phyloP scores from a whole-genome alignment of 2,797 vertebrate species.

The Mastacembelus armatus region DNA sequence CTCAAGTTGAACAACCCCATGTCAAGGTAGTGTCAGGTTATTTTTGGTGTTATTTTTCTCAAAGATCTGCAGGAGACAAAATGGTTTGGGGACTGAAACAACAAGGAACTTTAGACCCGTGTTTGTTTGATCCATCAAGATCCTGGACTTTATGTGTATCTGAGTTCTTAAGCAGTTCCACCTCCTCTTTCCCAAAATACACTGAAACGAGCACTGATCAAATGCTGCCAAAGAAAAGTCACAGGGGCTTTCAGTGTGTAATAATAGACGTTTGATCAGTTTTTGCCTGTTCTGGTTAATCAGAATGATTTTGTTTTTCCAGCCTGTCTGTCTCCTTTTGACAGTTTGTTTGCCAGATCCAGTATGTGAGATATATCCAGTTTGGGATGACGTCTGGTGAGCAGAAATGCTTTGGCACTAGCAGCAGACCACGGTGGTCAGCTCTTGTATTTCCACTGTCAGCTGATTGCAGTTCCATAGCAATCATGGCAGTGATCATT shows the following conservation, averaged over 20 bases:
- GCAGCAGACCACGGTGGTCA: not conserved
- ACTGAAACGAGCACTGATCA: conserved; percentile 31
- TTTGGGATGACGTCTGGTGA: too few relatives aligned
- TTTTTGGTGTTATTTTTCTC: conserved; percentile 16
- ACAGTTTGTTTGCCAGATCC: conserved; percentile 11
- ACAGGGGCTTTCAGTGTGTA: not conserved
- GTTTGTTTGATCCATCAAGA: not conserved
- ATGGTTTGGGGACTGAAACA: conserved; percentile 11
- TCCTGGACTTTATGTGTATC: conserved; percentile 8
- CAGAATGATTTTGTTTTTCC: not conserved
- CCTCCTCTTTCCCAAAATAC: conserved; percentile 4
- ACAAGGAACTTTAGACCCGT: not conserved
- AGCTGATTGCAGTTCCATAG: conserved; percentile 12
- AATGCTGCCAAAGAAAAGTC: not conserved
- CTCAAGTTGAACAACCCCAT: conserved; percentile 27
- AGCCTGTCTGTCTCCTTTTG: conserved; percentile 4
- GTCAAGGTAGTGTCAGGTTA: conserved; percentile 2
- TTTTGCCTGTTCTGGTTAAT: conserved; percentile 4
- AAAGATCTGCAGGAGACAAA: conserved; percentile 23
- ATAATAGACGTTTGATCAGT: conserved; percentile 3
- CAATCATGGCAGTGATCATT: conserved; percentile 21
- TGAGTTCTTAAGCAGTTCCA: not conserved
- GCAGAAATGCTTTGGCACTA: not conserved
- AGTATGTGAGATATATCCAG: too few relatives aligned
- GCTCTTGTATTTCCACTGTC: conserved; percentile 5